Evolutionary conservation across 2,113 vertebrate species (phyloP), one percentile per base, ranked within the genome.

Genomic region (Butorides virescens): DNA sequence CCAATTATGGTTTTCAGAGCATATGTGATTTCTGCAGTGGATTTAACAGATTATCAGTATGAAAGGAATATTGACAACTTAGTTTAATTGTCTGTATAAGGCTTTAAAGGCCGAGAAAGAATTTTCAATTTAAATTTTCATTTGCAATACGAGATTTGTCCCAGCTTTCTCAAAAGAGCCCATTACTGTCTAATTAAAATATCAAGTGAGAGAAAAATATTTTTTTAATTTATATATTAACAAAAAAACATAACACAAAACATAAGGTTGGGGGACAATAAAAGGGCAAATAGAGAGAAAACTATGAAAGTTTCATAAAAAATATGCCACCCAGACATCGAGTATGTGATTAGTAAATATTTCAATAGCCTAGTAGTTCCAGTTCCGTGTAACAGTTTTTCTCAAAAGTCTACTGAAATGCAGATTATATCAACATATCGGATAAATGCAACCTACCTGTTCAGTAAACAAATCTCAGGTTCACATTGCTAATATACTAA

Each of bases 11-110:
- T 66, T 77, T 88, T 88, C 47, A 75, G 27, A 91, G 17, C 44
- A 94, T 47, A 90, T 80, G 36, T 59, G 59, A 80, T 83, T 92
- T 93, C 46, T 92, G 74, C n/a, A 81, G 52, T 78, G n/a, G 39
- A 94, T 87, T 75, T 96, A 88, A 67, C 62, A 92, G 50, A 81
- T 73, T 90, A 73, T 75, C 11, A 34, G 18, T 58, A 71, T 78
- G 37, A 91, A 89, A 91, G 63, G 27, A 71, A 39, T 66, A 84
- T 55, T 34, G 44, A 15, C 50, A 91, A 63, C 26, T 77, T 71
- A 32, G n/a, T 66, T 79, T 73, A 83, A 62, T 62, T 71, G 16
- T 74, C 53, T 52, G 2, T 23, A 12, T 39, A 67, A 92, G 15
- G 27, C 7, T 85, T 52, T 63, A 85, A 82, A 90, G 29, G 25